These are phyloP conservation scores for Leptobrachium leishanense DNA, from an alignment of 2,113 vertebrate species.

Conservation along the genomic window DNA sequence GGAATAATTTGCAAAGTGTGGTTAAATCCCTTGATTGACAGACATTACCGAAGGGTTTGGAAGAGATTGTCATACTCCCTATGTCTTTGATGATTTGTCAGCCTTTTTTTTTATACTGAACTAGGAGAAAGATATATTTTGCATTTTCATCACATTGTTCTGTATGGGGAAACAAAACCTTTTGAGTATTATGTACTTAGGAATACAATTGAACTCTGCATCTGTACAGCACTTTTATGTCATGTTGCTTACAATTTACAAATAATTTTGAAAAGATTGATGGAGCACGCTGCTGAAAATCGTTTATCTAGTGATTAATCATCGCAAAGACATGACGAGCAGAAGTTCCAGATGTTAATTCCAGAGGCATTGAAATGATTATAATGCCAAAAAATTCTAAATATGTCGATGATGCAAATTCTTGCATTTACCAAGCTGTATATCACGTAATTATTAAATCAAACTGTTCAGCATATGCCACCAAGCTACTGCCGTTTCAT, in stretches of 20 bases:
- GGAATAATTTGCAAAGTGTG: not conserved
- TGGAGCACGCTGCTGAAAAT: not conserved
- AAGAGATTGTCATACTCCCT: not conserved
- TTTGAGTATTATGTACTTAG: not conserved
- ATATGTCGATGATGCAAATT: constrained; percentile 1
- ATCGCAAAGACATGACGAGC: not conserved
- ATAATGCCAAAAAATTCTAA: not conserved
- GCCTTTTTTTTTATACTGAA: not conserved
- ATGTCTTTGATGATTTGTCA: not conserved
- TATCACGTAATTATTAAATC: not conserved
- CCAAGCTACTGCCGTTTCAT: not conserved
- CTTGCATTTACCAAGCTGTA: not conserved
- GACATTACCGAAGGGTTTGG: not conserved
- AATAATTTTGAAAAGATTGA: constrained; percentile 1
- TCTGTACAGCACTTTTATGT: not conserved
- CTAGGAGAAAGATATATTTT: not conserved
- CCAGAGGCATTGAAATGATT: constrained; percentile 3
- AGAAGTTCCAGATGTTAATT: not conserved
- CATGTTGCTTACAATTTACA: not conserved
- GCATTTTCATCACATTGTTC: not conserved
- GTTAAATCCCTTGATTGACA: not conserved
- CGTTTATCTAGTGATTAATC: constrained; percentile 7
- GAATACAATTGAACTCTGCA: not conserved
- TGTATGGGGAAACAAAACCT: not conserved
- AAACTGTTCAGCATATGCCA: not conserved